Percentiles rank a stretch among this genome's conserved stretches.
Evolutionary conservation across 2,888 invertebrate species (phyloP).

Genomic region (Balanococcus diminutus): DNA sequence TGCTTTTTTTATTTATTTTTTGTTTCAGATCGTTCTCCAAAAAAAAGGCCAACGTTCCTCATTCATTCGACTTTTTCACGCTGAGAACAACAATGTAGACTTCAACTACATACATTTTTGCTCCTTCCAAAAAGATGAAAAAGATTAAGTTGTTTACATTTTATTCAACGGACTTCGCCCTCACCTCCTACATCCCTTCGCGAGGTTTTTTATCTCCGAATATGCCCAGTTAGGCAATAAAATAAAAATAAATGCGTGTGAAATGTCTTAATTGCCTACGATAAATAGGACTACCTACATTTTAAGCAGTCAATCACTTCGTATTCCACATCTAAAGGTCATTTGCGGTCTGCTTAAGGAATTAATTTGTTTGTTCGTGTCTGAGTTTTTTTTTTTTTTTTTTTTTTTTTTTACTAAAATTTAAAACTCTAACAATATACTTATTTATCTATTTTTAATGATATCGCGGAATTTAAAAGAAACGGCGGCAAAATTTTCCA

Average conservation of each 20-base stretch:
- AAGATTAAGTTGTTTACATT: conserved; percentile 4
- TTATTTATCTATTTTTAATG: too few species aligned
- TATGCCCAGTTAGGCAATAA: background rate
- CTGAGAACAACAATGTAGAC: background rate
- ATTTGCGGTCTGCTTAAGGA: background rate
- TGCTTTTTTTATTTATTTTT: too few species aligned
- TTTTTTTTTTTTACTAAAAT: too few species aligned
- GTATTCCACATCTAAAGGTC: background rate
- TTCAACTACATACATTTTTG: background rate
- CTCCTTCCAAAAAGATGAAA: background rate
- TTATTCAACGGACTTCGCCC: background rate
- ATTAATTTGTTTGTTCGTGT: background rate
- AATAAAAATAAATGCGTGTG: background rate
- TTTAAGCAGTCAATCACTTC: conserved; percentile 25
- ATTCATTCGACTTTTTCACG: background rate
- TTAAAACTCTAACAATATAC: too few species aligned
- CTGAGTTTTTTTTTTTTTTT: too few species aligned
- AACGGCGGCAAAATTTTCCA: background rate
- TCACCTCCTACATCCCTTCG: background rate
- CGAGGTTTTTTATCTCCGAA: background rate
- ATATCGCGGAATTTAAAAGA: background rate
- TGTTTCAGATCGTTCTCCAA: too few species aligned
- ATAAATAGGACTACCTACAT: background rate
- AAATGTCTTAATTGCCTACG: background rate
- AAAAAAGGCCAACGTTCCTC: too few species aligned